phyloP scores from a whole-genome alignment of 1,140 invertebrate species.

The Teleopsis dalmanni region DNA sequence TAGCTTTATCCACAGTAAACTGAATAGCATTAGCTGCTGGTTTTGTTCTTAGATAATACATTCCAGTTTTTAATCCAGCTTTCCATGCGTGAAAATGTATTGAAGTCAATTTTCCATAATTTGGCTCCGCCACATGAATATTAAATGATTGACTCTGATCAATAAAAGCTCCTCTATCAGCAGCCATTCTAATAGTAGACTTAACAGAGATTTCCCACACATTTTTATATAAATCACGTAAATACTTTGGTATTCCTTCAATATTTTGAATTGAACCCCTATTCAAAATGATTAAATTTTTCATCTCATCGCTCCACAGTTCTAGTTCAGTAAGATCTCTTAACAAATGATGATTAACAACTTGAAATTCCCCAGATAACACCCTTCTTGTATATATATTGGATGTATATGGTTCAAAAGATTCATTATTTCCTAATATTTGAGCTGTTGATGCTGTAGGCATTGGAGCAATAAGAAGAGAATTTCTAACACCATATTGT shows the following conservation, averaged over 20 bases:
- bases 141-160: slow-evolving; percentile 98
- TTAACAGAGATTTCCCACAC: slow-evolving; percentile 99
- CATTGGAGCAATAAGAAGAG: slow-evolving; percentile 93
- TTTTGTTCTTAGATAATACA: slow-evolving; percentile 97
- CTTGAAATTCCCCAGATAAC: slow-evolving; percentile 80
- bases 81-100: slow-evolving; percentile 99
- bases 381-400: slow-evolving; percentile 95
- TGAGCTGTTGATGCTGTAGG: slow-evolving; percentile 98
- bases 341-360: slow-evolving; percentile 95
- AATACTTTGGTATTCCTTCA: slow-evolving; percentile 75
- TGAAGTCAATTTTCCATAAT: slow-evolving; percentile 87
- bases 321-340: slow-evolving; percentile 85
- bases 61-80: slow-evolving; percentile 94
- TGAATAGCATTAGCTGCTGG: slow-evolving; percentile 94
- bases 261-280: slow-evolving; percentile 94
- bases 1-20: slow-evolving; percentile 93
- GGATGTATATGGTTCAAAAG: slow-evolving; percentile 95
- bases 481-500: slow-evolving; percentile 89
- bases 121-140: slow-evolving; percentile 91
- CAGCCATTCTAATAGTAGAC: slow-evolving; percentile 92
- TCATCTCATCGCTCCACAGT: slow-evolving; percentile 95
- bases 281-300: slow-evolving; percentile 84
- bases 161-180: slow-evolving; percentile 94
- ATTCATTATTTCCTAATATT: slow-evolving; percentile 98
- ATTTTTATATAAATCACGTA: slow-evolving; percentile 93